phyloP scores from a whole-genome alignment of 1,140 invertebrate genomes.

The Drosophila burlai region DNA sequence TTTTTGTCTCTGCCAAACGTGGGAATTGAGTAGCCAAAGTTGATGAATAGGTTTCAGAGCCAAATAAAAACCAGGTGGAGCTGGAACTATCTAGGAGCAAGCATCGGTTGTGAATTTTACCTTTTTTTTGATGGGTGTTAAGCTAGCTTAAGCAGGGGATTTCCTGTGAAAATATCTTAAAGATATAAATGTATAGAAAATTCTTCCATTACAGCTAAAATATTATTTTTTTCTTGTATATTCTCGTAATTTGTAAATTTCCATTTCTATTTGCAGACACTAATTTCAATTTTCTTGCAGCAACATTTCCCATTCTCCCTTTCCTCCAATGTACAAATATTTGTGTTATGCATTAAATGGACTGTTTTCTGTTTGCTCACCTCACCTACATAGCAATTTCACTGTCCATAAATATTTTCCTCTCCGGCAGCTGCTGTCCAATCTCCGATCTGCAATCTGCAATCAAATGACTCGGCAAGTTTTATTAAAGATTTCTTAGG shows the following conservation, averaged over 20 bases:
- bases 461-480: constrained; percentile 74
- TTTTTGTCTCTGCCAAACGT: constrained; percentile 62
- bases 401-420: constrained; percentile 32
- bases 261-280: constrained; percentile 27
- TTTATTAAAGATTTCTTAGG: constrained; percentile 35
- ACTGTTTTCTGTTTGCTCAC: constrained; percentile 52
- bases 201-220: background rate
- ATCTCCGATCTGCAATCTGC: constrained; percentile 58
- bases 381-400: constrained; percentile 51
- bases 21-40: constrained; percentile 57
- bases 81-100: constrained; percentile 26
- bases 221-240: constrained; percentile 10
- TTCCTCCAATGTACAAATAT: constrained; percentile 50
- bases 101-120: constrained; percentile 4
- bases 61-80: constrained; percentile 27
- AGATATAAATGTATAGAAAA: background rate
- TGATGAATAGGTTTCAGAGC: constrained; percentile 29
- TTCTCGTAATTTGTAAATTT: constrained; percentile 20
- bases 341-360: constrained; percentile 49
- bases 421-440: constrained; percentile 55
- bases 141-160: background rate
- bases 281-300: constrained; percentile 32
- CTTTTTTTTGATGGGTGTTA: constrained; percentile 4
- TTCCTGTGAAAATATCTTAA: background rate
- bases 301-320: constrained; percentile 38